Conservation (phyloP, 2,113 vertebrate genomes). For the Perognathus longimembris region DNA sequence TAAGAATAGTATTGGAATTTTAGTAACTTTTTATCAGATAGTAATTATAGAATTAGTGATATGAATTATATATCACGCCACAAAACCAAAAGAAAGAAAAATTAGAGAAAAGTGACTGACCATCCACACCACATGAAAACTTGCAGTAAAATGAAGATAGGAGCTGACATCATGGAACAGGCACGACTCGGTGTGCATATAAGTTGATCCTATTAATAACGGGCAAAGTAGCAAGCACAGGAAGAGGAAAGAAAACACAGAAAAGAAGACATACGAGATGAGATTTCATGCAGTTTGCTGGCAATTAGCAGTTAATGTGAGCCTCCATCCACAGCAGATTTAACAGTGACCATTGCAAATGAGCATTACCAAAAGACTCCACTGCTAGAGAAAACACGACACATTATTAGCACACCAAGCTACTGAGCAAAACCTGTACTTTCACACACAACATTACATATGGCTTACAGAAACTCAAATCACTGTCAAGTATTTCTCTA, state of each 20-base stretch:
- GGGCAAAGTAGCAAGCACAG: slow-evolving; percentile 90
- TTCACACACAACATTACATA: slow-evolving; percentile 85
- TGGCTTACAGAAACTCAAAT: not conserved
- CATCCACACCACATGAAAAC: slow-evolving; percentile 96
- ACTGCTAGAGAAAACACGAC: slow-evolving; percentile 75
- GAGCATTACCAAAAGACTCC: slow-evolving; percentile 82
- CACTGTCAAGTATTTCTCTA: not conserved
- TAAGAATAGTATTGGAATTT: not conserved
- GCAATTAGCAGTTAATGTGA: slow-evolving; percentile 88
- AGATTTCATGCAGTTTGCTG: slow-evolving; percentile 89
- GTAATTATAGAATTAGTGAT: not conserved
- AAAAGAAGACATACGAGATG: slow-evolving; percentile 90
- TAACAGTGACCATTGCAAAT: slow-evolving; percentile 82
- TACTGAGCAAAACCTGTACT: slow-evolving; percentile 84
- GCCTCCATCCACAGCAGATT: slow-evolving; percentile 86
- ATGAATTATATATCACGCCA: slow-evolving; percentile 66
- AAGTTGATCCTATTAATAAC: slow-evolving; percentile 94
- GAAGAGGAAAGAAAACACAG: slow-evolving; percentile 89
- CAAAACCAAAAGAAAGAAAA: slow-evolving; percentile 80
- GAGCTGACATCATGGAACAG: slow-evolving; percentile 88
- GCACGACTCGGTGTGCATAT: slow-evolving; percentile 93
- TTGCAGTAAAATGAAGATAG: slow-evolving; percentile 95
- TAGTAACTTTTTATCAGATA: slow-evolving; percentile 21
- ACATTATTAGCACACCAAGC: slow-evolving; percentile 84
- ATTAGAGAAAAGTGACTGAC: slow-evolving; percentile 93